Conservation (phyloP, 2,113 vertebrate genomes). For the Microtus oregoni region DNA sequence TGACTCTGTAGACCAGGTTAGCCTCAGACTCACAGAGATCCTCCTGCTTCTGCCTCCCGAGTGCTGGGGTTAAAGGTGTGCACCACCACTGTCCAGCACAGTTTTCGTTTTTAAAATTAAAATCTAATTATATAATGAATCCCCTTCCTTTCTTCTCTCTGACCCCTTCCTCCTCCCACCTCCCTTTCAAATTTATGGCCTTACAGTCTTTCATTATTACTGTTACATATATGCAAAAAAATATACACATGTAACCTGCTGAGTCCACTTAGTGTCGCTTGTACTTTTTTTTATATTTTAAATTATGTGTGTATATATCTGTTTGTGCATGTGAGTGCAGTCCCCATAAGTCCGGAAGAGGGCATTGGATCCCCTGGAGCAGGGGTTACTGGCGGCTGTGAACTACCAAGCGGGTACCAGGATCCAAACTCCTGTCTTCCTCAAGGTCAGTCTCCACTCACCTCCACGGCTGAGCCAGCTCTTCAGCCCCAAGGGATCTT, state of each 20-base stretch:
- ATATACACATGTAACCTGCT: background rate
- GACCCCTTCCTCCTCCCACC: fast-evolving
- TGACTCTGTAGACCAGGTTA: no score
- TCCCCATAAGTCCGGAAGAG: background rate
- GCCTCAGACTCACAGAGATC: no score
- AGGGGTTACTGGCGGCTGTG: background rate
- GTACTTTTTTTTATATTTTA: background rate
- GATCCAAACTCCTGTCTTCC: background rate
- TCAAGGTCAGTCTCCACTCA: background rate
- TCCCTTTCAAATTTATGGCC: background rate
- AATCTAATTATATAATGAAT: background rate
- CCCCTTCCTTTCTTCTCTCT: background rate
- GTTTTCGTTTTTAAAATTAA: no score
- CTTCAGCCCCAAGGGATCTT: background rate
- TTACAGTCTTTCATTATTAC: background rate
- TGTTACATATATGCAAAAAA: background rate
- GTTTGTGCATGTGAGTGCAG: background rate
- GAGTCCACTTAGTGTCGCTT: background rate
- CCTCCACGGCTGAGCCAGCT: background rate
- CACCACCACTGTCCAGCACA: no score
- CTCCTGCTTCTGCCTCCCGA: no score
- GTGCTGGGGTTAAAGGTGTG: no score
- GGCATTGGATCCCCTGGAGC: background rate
- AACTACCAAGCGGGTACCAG: background rate
- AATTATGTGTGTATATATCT: background rate